Conservation (phyloP, 53 echinoderm and acorn worm species). For the Mesocentrotus franciscanus region DNA sequence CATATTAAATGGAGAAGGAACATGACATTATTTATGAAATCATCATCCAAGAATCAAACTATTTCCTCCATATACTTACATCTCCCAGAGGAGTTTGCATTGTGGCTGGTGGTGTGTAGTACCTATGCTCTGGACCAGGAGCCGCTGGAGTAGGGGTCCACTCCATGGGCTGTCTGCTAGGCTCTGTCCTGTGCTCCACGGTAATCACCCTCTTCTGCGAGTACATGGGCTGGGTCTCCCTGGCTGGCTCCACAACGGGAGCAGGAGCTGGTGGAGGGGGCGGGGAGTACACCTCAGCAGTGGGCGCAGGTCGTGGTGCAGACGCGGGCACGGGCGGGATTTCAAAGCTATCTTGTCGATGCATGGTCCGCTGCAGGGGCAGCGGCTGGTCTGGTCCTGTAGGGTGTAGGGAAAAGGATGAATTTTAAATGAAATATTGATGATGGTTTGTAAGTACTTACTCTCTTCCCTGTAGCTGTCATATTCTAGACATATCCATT, state of each 20-base stretch:
- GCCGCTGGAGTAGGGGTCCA: background rate
- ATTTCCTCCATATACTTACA: background rate
- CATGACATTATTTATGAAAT: background rate
- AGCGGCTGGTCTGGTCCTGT: slow-evolving; percentile 88
- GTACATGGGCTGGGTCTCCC: slow-evolving; percentile 38
- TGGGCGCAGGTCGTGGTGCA: background rate
- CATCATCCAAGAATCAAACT: background rate
- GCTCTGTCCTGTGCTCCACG: slow-evolving; percentile 41
- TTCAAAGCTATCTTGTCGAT: slow-evolving; percentile 56
- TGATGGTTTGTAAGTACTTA: background rate
- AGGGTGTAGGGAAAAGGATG: background rate
- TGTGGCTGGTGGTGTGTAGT: background rate
- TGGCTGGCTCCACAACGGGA: background rate
- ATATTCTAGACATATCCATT: background rate
- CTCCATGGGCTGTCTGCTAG: background rate
- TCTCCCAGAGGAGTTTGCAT: background rate
- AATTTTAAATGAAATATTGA: background rate
- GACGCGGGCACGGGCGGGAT: slow-evolving; percentile 14
- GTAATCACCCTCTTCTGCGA: slow-evolving; percentile 44
- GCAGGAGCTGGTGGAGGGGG: background rate
- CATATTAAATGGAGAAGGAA: background rate
- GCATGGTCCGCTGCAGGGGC: slow-evolving; percentile 70
- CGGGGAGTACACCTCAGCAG: slow-evolving; percentile 8
- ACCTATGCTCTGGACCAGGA: background rate
- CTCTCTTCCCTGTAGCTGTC: background rate